Evolutionary conservation across 1,140 invertebrate genomes (phyloP).

Genomic region (Lamellibrachia luymesi): DNA sequence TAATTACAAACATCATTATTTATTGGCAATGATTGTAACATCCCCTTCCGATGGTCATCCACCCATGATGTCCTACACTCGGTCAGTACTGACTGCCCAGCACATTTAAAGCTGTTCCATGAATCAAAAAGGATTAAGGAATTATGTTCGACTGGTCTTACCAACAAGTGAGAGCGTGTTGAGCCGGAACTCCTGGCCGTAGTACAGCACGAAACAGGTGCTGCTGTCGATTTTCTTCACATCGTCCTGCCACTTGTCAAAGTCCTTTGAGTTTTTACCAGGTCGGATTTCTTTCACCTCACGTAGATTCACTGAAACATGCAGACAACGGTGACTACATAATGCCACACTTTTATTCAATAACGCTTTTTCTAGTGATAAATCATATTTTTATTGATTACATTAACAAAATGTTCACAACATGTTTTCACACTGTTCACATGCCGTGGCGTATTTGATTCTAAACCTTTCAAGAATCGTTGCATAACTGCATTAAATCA

Average conservation of each 20-base stretch:
- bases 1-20: too few species aligned
- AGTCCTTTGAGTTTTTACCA: constrained; percentile 87
- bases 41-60: too few species aligned
- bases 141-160: constrained; percentile 56
- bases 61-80: too few species aligned
- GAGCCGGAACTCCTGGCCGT: constrained; percentile 88
- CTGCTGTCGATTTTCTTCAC: constrained; percentile 73
- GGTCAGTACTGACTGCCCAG: too few species aligned
- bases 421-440: too few species aligned
- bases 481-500: too few species aligned
- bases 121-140: constrained; percentile 29
- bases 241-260: constrained; percentile 89
- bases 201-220: constrained; percentile 86
- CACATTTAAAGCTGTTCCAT: background rate
- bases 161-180: constrained; percentile 84
- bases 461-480: too few species aligned
- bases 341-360: background rate
- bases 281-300: constrained; percentile 86
- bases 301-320: constrained; percentile 70
- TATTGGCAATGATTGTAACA: too few species aligned
- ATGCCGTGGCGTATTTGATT: too few species aligned
- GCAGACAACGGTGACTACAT: background rate
- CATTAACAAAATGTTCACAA: too few species aligned
- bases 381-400: too few species aligned
- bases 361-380: background rate